These are phyloP conservation scores for Phalacrocorax brasilianus DNA, from an alignment of 2,113 vertebrate genomes.

Conservation along the genomic window DNA sequence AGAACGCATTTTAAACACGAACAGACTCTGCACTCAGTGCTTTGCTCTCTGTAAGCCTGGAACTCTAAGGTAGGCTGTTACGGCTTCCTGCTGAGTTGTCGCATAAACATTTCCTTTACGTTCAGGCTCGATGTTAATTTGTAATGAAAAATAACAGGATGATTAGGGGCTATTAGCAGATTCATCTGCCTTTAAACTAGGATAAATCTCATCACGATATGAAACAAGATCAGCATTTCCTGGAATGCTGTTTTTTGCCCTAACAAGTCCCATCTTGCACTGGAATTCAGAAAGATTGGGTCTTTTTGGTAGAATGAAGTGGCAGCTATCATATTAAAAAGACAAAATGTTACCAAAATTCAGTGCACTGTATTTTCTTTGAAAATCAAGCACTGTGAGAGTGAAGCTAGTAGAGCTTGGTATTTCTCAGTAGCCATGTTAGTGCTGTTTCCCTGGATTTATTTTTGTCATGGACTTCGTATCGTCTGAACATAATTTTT, in stretches of 20 bases:
- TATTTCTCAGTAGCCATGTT: not conserved
- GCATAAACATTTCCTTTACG: slow-evolving; percentile 29
- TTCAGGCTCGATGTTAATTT: not conserved
- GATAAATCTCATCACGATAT: not conserved
- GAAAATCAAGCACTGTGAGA: not conserved
- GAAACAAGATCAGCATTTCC: not conserved
- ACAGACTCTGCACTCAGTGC: not conserved
- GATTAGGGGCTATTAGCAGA: slow-evolving; percentile 4
- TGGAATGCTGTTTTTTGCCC: not conserved
- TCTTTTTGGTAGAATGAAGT: not conserved
- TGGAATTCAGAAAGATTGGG: not conserved
- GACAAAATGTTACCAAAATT: not conserved
- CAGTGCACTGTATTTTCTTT: not conserved
- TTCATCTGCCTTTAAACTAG: not conserved
- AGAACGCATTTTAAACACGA: not conserved
- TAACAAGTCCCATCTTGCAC: not conserved
- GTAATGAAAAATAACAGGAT: slow-evolving; percentile 8
- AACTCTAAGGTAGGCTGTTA: not conserved
- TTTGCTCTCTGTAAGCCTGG: not conserved
- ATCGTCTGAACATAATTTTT: not conserved
- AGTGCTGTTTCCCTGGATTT: not conserved
- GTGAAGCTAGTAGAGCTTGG: not conserved
- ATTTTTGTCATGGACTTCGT: not conserved
- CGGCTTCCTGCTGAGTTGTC: slow-evolving; percentile 7
- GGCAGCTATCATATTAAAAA: not conserved